Conservation (phyloP, 2,113 vertebrate genomes). For the Pseudolaguvia tuberculata region DNA sequence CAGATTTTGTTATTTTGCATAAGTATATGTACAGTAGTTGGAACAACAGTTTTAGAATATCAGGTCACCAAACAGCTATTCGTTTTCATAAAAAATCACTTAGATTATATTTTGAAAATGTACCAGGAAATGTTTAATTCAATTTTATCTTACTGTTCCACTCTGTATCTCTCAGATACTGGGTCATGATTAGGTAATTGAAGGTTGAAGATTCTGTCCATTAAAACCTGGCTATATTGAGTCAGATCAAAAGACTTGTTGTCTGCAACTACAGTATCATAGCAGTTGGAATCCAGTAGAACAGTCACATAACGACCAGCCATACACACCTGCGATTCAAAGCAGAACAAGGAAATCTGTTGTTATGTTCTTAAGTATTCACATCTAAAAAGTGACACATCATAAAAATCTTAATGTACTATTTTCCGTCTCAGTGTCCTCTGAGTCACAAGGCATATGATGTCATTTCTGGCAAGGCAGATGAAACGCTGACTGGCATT, state of each 20-base stretch:
- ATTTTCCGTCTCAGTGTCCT: background rate
- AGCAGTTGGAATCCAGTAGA: constrained; percentile 79
- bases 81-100: background rate
- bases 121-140: background rate
- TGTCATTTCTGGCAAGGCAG: background rate
- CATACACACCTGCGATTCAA: constrained; percentile 67
- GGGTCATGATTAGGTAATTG: constrained; percentile 60
- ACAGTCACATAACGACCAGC: constrained; percentile 77
- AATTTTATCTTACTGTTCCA: constrained; percentile 62
- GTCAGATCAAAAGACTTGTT: constrained; percentile 64
- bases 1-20: background rate
- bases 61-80: background rate
- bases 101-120: background rate
- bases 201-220: constrained; percentile 74
- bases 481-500: background rate
- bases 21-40: background rate
- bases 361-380: background rate
- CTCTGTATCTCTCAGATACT: constrained; percentile 64
- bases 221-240: constrained; percentile 59
- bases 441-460: background rate
- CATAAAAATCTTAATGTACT: background rate
- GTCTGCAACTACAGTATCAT: constrained; percentile 71
- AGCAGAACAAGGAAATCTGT: background rate
- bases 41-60: background rate
- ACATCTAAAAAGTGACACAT: background rate